A percentile compares a stretch with the other conserved stretches of the same genome.
Evolutionary conservation across 2,113 vertebrate genomes (phyloP).

Genomic region (Misgurnus mizolepis): DNA sequence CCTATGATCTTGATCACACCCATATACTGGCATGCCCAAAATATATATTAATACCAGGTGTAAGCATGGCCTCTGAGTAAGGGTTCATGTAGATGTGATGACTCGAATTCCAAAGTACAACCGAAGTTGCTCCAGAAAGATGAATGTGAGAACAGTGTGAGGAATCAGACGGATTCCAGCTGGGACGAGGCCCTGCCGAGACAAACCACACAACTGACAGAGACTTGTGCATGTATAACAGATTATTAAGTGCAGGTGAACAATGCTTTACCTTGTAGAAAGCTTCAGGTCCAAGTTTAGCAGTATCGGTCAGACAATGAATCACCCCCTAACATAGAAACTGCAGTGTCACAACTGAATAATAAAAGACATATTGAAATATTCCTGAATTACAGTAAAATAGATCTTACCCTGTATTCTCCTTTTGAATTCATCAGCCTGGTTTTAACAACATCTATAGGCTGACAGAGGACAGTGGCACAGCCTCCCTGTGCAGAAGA

Average conservation of each 20-base stretch:
- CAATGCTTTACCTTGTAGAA: conserved; percentile 82
- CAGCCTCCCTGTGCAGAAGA: conserved; percentile 73
- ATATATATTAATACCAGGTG: not conserved
- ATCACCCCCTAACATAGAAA: conserved; percentile 72
- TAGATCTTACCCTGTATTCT: conserved; percentile 75
- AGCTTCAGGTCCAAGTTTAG: conserved; percentile 77
- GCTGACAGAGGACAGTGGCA: conserved; percentile 83
- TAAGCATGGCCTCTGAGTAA: not conserved
- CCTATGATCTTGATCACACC: too few species aligned
- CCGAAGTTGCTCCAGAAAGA: conserved; percentile 77
- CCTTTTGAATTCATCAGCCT: conserved; percentile 86
- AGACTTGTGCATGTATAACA: not conserved
- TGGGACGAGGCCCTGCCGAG: conserved; percentile 72
- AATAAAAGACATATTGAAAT: not conserved
- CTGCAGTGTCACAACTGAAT: conserved; percentile 41
- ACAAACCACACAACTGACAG: conserved; percentile 24
- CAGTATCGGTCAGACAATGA: conserved; percentile 79
- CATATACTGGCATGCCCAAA: too few species aligned
- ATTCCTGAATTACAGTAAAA: not conserved
- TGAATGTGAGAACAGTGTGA: conserved; percentile 75
- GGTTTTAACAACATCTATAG: conserved; percentile 85
- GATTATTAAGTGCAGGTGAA: not conserved
- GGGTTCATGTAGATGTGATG: conserved; percentile 53
- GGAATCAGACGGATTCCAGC: conserved; percentile 75
- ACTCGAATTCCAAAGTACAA: conserved; percentile 72